Evolutionary conservation across 2,888 invertebrate species (phyloP).

Genomic region (Aproaerema taeniolella): DNA sequence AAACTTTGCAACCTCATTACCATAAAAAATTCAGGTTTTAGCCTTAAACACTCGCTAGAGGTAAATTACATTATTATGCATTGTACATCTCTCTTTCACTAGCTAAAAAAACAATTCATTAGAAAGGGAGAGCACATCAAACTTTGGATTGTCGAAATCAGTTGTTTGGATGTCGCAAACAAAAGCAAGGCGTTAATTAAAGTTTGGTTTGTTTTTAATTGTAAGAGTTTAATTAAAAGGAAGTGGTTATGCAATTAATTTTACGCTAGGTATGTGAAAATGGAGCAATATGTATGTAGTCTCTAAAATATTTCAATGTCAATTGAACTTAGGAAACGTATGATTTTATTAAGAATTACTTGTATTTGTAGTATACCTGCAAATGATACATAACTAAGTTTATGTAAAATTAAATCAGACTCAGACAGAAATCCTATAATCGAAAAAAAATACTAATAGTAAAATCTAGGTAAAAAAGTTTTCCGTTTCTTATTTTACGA

Average conservation of each 20-base stretch:
- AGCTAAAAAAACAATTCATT: constrained; percentile 32
- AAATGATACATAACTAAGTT: too few relatives aligned
- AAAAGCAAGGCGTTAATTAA: constrained; percentile 37
- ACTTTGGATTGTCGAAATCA: constrained; percentile 44
- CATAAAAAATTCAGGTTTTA: constrained; percentile 74
- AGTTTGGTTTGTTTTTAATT: constrained; percentile 27
- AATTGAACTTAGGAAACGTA: too few relatives aligned
- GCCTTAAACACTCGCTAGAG: constrained; percentile 62
- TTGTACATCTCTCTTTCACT: constrained; percentile 45
- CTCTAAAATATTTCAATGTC: background rate
- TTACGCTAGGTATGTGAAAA: too few relatives aligned
- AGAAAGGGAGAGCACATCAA: constrained; percentile 38
- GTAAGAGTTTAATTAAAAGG: constrained; percentile 11
- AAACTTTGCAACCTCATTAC: constrained; percentile 64
- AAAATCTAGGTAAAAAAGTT: too few relatives aligned
- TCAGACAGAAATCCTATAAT: too few relatives aligned
- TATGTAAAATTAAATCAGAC: too few relatives aligned
- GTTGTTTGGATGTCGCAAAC: constrained; percentile 41
- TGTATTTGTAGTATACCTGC: too few relatives aligned
- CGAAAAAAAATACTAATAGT: too few relatives aligned
- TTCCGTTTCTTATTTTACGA: too few relatives aligned
- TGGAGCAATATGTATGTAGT: background rate
- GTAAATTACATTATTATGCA: constrained; percentile 50
- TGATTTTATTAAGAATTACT: too few relatives aligned
- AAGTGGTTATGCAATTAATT: constrained; percentile 6